Conservation (phyloP, 2,113 vertebrate species). For the Brachypodius melanocephalos region DNA sequence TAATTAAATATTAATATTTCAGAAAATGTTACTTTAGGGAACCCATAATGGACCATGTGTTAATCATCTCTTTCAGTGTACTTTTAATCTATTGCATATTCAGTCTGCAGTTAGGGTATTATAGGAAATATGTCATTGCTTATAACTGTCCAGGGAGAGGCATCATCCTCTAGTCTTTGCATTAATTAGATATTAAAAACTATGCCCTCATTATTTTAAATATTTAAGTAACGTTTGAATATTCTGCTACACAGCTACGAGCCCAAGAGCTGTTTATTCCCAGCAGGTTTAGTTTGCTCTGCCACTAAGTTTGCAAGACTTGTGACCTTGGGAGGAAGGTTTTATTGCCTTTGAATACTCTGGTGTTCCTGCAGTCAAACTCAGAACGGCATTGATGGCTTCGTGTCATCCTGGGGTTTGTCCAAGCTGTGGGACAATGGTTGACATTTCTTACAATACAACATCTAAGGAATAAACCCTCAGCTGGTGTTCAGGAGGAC, state of each 20-base stretch:
- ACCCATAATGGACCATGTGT: constrained; percentile 3
- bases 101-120: constrained; percentile 6
- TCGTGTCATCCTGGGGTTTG: not conserved
- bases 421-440: not conserved
- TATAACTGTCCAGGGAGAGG: constrained; percentile 30
- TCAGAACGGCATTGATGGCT: accelerated
- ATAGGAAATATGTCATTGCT: constrained; percentile 40
- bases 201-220: not conserved
- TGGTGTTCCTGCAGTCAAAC: not conserved
- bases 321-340: not conserved
- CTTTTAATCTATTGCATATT: constrained; percentile 30
- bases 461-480: not conserved
- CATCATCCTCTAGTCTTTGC: not conserved
- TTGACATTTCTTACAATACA: not conserved
- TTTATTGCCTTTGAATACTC: not conserved
- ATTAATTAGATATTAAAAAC: constrained; percentile 15
- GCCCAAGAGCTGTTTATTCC: not conserved
- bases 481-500: not conserved
- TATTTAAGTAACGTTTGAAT: not conserved
- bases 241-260: not conserved
- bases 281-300: not conserved
- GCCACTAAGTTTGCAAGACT: not conserved
- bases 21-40: constrained; percentile 59
- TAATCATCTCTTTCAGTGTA: constrained; percentile 51
- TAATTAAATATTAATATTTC: constrained; percentile 75